Base-by-base conservation (phyloP, 1,140 invertebrate genomes). In the Nixonia krombeini region DNA sequence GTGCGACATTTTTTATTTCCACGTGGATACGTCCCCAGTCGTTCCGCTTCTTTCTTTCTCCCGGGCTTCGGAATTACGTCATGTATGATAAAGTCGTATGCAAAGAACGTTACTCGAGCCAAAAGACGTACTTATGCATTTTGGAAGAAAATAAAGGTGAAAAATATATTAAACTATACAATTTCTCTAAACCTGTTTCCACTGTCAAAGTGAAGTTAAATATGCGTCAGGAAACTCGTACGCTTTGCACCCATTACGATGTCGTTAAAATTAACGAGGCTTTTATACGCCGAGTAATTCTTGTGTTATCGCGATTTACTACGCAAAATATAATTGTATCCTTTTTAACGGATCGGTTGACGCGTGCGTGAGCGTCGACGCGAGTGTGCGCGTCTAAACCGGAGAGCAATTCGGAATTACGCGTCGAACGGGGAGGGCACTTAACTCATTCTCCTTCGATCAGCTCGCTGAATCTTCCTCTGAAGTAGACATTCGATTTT, bases 1-100 rank as follows among this genome's bases (percentile, higher is more conserved):
- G 76, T 76, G 68, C 74, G 73, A 74, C 70, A 78, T 79, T 80
- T 80, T 80, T 78, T 73, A 78, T 78, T 79, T 81, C 75, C 79
- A 80, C 70, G 64, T 79, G 76, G 76, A 72, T 78, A 72, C 74
- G 67, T 70, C 76, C 73, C 72, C 67, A 78, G 74, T 74, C 62
- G 44, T 59, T 55, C 53, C 26, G 13, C 40, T 40, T 50, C 38
- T 44, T 18, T 44, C 49, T 53, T 58, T 45, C 13, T 15, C 37
- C 25, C 31, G 52, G 68, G 66, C 62, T 76, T 73, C 66, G 71
- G 70, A 75, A 69, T 67, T 76, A 74, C 62, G 58, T 76, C 59
- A 73, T 70, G 72, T 65, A 72, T 72, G 64, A 75, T 78, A 71
- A 80, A 79, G 62, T 74, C 52, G 41, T 25, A 53, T 28, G 23